Evolutionary conservation across 2,797 vertebrate genomes (phyloP).

Genomic region (Vireo griseus): DNA sequence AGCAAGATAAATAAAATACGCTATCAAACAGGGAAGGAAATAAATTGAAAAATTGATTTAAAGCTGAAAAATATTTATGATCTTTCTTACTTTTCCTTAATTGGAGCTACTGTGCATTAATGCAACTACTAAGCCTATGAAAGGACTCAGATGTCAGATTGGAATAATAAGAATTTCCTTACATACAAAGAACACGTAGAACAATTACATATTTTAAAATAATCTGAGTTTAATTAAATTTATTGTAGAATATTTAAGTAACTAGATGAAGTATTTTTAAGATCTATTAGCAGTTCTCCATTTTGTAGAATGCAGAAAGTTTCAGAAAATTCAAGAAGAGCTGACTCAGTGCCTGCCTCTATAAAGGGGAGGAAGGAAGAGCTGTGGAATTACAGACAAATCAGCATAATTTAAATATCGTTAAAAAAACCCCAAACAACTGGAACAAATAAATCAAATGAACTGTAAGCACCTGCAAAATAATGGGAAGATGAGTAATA

Average conservation of each 20-base stretch:
- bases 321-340: not conserved
- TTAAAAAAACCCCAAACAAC: fast-evolving
- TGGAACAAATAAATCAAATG: conserved; percentile 25
- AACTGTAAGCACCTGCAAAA: not conserved
- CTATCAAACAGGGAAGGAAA: not conserved
- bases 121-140: not conserved
- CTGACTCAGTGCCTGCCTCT: not conserved
- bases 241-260: not conserved
- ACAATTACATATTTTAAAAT: not conserved
- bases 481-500: not conserved
- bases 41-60: not conserved
- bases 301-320: not conserved
- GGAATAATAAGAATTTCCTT: not conserved
- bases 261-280: not conserved
- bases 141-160: not conserved
- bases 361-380: not conserved
- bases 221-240: not conserved
- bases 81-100: not conserved
- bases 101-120: not conserved
- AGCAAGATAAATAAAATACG: not conserved
- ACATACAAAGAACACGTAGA: not conserved
- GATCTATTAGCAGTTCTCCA: not conserved
- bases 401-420: not conserved
- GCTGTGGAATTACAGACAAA: not conserved
- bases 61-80: not conserved